A percentile compares a stretch with the other conserved stretches of the same genome.
These are phyloP conservation scores for Embiotoca jacksoni DNA, from an alignment of 2,113 vertebrate genomes.

Conservation along the genomic window DNA sequence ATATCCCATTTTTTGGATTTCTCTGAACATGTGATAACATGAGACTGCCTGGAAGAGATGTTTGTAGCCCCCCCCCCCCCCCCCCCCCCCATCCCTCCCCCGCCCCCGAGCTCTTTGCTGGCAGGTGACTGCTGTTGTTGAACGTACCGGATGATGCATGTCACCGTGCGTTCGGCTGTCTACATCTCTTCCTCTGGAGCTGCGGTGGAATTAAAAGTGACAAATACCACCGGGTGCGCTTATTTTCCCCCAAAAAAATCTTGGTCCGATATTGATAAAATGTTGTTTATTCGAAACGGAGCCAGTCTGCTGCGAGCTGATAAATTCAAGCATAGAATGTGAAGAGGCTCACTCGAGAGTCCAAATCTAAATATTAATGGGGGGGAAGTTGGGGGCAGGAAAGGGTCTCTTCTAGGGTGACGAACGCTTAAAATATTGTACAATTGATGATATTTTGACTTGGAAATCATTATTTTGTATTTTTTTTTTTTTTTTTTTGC, in stretches of 20 bases:
- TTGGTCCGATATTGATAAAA: slow-evolving; percentile 42
- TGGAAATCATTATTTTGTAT: background rate
- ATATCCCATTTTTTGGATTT: background rate
- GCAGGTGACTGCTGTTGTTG: slow-evolving; percentile 3
- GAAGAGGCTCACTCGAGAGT: slow-evolving; percentile 35
- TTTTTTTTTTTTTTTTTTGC: background rate
- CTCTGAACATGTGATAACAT: background rate
- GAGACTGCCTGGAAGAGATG: background rate
- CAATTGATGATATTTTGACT: background rate
- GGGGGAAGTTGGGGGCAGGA: background rate
- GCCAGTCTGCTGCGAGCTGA: slow-evolving; percentile 43
- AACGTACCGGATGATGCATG: background rate
- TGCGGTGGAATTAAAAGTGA: slow-evolving; percentile 8
- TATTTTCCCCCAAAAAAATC: too few relatives aligned
- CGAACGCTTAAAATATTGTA: background rate
- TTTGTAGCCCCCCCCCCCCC: background rate
- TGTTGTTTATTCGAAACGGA: slow-evolving; percentile 32
- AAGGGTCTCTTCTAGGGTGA: background rate
- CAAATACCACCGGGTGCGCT: background rate
- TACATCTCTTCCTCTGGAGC: background rate
- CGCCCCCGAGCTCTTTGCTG: background rate
- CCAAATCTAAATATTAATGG: slow-evolving; percentile 23
- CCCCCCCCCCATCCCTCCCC: background rate
- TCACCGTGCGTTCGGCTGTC: background rate
- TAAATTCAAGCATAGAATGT: slow-evolving; percentile 34